Evolutionary conservation across 92 coral and sea anemone genomes (phyloP).

Genomic region (Epizoanthus ramosus): DNA sequence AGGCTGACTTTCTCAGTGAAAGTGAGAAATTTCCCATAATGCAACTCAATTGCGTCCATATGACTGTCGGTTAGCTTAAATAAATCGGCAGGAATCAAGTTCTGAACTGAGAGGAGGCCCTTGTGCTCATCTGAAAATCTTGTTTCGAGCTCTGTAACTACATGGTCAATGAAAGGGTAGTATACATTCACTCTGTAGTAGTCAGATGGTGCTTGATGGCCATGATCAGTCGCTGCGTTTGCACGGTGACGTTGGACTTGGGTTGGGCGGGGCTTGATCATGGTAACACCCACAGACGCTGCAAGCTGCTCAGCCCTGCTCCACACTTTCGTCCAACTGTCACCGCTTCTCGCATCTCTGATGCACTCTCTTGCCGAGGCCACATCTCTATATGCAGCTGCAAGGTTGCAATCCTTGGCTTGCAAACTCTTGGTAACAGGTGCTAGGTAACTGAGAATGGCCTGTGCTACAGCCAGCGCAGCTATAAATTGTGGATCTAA

Average conservation of each 20-base stretch:
- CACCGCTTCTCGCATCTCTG: conserved; percentile 45
- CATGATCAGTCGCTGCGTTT: conserved; percentile 32
- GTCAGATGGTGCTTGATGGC: conserved; percentile 35
- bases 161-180: conserved; percentile 47
- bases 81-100: conserved; percentile 12
- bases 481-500: conserved; percentile 54
- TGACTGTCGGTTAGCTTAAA: conserved; percentile 16
- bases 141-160: conserved; percentile 19
- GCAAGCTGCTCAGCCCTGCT: conserved; percentile 43
- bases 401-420: conserved; percentile 61
- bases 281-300: conserved; percentile 41
- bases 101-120: background rate
- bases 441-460: conserved; percentile 48
- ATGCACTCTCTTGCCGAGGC: conserved; percentile 42
- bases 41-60: conserved; percentile 24
- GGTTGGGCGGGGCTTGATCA: conserved; percentile 51
- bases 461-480: conserved; percentile 53
- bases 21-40: conserved; percentile 37
- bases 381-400: conserved; percentile 48
- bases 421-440: conserved; percentile 58
- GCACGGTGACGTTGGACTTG: conserved; percentile 46
- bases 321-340: conserved; percentile 49
- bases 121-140: conserved; percentile 49
- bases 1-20: conserved; percentile 34
- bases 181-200: conserved; percentile 55